These are phyloP conservation scores for Isaurus tuberculatus DNA, from an alignment of 92 coral and sea anemone species.

Conservation along the genomic window DNA sequence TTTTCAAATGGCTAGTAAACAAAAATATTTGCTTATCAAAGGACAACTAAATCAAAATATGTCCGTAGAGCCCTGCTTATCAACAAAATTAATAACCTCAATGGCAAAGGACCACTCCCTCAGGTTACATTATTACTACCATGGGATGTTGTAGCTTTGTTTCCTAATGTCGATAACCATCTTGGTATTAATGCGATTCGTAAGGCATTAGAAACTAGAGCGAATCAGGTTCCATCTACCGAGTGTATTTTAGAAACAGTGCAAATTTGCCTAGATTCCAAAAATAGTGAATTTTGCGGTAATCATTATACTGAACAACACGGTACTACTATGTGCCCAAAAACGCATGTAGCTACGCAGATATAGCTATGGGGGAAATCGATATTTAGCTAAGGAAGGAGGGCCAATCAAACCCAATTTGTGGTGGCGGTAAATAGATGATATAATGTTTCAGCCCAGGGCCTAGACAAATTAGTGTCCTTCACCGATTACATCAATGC, in stretches of 20 bases:
- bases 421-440: constrained; percentile 48
- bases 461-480: constrained; percentile 10
- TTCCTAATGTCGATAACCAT: background rate
- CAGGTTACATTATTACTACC: background rate
- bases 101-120: background rate
- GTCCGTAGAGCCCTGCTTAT: background rate
- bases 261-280: too few relatives aligned
- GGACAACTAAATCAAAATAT: too few relatives aligned
- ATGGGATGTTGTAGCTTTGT: background rate
- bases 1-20: too few relatives aligned
- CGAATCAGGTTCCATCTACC: background rate
- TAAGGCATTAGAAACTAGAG: background rate
- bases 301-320: background rate
- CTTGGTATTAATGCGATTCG: background rate
- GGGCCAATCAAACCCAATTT: background rate
- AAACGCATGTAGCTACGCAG: too few relatives aligned
- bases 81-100: background rate
- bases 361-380: too few relatives aligned
- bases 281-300: too few relatives aligned
- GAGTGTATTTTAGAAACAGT: background rate
- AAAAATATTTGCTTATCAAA: too few relatives aligned
- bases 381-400: too few relatives aligned
- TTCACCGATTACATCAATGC: constrained; percentile 34
- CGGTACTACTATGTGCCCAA: background rate
- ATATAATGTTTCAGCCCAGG: constrained; percentile 26